Base-by-base conservation (phyloP, 2,113 vertebrate genomes). In the Actinemys pallida region DNA sequence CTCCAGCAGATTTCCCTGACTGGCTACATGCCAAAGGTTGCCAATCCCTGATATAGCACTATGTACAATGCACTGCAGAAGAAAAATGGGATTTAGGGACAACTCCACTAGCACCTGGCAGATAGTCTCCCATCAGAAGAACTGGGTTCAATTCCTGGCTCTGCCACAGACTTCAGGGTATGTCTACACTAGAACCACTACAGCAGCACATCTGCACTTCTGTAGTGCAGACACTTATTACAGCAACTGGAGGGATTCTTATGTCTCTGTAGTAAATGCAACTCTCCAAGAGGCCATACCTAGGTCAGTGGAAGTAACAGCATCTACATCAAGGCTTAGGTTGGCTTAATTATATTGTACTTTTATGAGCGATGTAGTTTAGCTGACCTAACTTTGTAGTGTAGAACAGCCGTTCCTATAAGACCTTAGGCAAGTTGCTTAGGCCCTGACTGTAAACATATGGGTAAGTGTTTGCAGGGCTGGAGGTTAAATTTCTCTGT, bases 111-210 rank as follows among this genome's bases (percentile, higher is more conserved):
- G 45, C 47, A 62, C 5, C 13, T 84, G 65, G n/a, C 84, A 65
- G n/a, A 2, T 35, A 35, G 11, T 16, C 75, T 75, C 47, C 5
- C 7, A 31, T 78, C 88, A 88, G 35, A 90, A 54, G 5, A 75
- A 16, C 27, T 49, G 78, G 8, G 42, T 9, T 57, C 69, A 29
- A 13, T 16, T 81, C 35, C 35, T 10, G 29, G 59, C 27, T 62
- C 19, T 88, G 56, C 25, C 0, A 0, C 47, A 65, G 49, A 47
- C 69, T 89, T 27, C 27, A 72, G 8, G 20, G 19, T 10, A 72
- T 35, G 31, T 69, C 65, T n/a, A n/a, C 65, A 69, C 16, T n/a
- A n/a, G 65, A 72, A 65, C 16, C 31, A 8, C 31, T 65, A 65
- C 31, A 65, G 65, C 35, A 20, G 35, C 31, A 65, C 31, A n/a